These are phyloP conservation scores for Callyntrura sp. DNA, from an alignment of 2,888 invertebrate genomes.

Conservation along the genomic window DNA sequence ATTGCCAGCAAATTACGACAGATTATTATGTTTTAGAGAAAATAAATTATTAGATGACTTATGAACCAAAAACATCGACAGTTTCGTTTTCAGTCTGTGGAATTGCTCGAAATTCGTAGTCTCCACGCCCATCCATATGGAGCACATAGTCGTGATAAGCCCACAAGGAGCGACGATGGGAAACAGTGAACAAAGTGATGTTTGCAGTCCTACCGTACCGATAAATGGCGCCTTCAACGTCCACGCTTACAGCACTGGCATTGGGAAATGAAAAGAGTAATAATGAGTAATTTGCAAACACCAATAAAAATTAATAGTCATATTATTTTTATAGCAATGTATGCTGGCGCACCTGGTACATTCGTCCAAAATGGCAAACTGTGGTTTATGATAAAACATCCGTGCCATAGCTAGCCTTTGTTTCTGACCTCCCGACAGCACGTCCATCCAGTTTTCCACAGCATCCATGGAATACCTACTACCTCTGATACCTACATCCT, in stretches of 20 bases:
- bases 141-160: constrained; percentile 96
- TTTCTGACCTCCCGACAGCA: constrained; percentile 98
- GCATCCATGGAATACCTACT: constrained; percentile 91
- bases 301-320: constrained; percentile 93
- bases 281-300: background rate
- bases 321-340: background rate
- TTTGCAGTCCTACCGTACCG: constrained; percentile 94
- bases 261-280: background rate
- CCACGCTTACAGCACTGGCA: constrained; percentile 89
- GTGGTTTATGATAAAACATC: constrained; percentile 98
- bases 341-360: constrained; percentile 89
- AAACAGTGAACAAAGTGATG: constrained; percentile 98
- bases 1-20: background rate
- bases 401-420: constrained; percentile 99
- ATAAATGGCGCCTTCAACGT: constrained; percentile 99
- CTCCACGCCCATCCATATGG: constrained; percentile 98
- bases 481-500: constrained; percentile 39
- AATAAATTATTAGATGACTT: constrained; percentile 84
- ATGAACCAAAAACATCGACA: constrained; percentile 97
- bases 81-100: constrained; percentile 86
- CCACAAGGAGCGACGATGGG: constrained; percentile 99
- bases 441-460: constrained; percentile 99
- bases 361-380: constrained; percentile 99
- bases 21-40: background rate
- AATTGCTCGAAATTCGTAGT: constrained; percentile 94